Base-by-base conservation (phyloP, 2,113 vertebrate species). In the Romanogobio albipinnatus region DNA sequence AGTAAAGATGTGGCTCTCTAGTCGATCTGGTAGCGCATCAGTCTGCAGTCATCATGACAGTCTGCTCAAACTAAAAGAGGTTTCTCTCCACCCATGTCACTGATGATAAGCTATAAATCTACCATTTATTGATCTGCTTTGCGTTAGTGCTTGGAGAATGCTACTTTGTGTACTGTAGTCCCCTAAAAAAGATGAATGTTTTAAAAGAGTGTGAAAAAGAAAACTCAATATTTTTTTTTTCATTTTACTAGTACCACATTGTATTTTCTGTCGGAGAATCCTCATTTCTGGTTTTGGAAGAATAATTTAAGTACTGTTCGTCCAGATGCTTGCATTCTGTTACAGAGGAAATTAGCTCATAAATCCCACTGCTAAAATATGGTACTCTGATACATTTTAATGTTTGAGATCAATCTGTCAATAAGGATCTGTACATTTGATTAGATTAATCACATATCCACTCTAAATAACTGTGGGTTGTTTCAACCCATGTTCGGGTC, bases 1-100 rank as follows among this genome's bases (percentile, higher is more conserved):
- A 91, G 90, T 90, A 92, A 88, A 91, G 88, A 92, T 87, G 88
- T 87, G 89, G 91, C 90, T 90, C 90, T 87, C 85, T 92, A 88
- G 90, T 89, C 87, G 92, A 93, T 93, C 93, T 90, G 88, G 91
- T 91, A 87, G 80, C 84, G 56, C 90, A 89, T 91, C 89, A n/a
- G n/a, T n/a, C 93, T 93, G n/a, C 70, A 74, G 70, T n/a, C 70
- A 7, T 14, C 66, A 5, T 70, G 66, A 3, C 19, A 24, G 43
- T 85, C 70, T 90, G 90, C 90, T 93, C 92, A 90, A 89, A 91
- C 91, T 90, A 91, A 92, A 87, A 83, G 73, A 75, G 85, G 88
- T 87, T 86, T 86, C 66, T 15, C 83, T 85, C 81, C 89, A 93
- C 91, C 91, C 93, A 90, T 90, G 92, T 91, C 89, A 89, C 36